Evolutionary conservation across 1,140 invertebrate species (phyloP), one percentile per base, ranked within the genome.

Genomic region (Metopolophium dirhodum): DNA sequence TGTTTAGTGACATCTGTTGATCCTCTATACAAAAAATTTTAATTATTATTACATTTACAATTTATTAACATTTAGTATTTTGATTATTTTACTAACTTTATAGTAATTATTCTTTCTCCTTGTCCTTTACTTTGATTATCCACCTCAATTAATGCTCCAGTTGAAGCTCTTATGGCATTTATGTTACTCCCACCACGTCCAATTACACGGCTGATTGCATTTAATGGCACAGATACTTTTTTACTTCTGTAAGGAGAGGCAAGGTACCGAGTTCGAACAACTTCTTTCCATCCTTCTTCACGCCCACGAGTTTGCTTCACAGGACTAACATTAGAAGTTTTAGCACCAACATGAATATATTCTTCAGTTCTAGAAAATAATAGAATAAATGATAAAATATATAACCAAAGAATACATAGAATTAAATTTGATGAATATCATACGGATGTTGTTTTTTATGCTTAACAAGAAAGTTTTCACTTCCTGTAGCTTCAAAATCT

Each of bases 261-360:
- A 94, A 95, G 92, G 93, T 94, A 95, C 41, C 94, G 90, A 85
- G 98, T 99, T 95, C 98, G 96, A 18, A 98, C 98, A 22, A 99
- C 98, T 96, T 99, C 98, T 95, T 99, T 99, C 99, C 99, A 99
- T 18, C 98, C 98, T 95, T 99, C 98, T 94, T 99, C 98, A 90
- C 98, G 96, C 87, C 94, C 91, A 61, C 57, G 51, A 45, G 51
- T 94, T 86, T 91, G 89, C n/a, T 85, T 68, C 26, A 91, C 83
- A 23, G 68, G 88, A 51, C 77, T 83, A 86, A 83, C 68, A 90
- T 88, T 90, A 77, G 68, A 82, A 49, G 57, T 82, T 93, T 93
- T 93, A 20, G 47, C 41, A 90, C 87, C 82, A 82, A 83, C 47
- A 18, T 83, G 45, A 18, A 11, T 85, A 92, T 51, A 92, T 26